Percentiles rank a stretch among this genome's conserved stretches.
Conservation (phyloP, 2,888 invertebrate species). For the Aleiodes leptofemur region DNA sequence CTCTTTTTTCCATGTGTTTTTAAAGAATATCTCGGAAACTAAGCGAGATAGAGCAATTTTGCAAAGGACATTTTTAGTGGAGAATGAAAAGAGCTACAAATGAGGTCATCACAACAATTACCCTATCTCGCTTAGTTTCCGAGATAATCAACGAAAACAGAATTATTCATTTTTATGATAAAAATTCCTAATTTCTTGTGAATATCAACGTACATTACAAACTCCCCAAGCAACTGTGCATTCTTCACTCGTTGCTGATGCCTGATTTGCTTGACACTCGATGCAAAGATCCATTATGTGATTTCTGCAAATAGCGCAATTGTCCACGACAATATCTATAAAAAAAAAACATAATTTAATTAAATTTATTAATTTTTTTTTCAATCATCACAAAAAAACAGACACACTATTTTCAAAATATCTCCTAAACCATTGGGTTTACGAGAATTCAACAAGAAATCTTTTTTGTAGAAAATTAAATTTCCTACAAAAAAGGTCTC, state of each 20-base stretch:
- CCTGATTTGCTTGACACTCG: conserved; percentile 99
- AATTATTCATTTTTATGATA: no score
- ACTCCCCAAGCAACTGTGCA: conserved; percentile 99
- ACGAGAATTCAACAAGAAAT: no score
- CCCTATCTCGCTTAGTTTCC: no score
- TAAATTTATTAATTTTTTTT: background rate
- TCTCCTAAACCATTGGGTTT: no score
- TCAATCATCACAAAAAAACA: background rate
- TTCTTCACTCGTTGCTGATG: conserved; percentile 98
- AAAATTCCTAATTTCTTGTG: background rate
- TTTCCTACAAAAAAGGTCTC: no score
- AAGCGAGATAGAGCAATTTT: background rate
- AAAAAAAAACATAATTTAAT: conserved; percentile 35
- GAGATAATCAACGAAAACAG: no score
- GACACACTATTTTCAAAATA: no score
- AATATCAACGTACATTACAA: conserved; percentile 87
- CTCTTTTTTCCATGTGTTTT: no score
- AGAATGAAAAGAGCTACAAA: no score
- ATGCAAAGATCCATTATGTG: conserved; percentile 99
- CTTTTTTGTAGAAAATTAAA: no score
- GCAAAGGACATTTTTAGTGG: no score
- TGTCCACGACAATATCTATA: conserved; percentile 98
- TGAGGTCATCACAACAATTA: no score
- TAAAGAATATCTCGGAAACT: background rate
- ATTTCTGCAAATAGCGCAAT: conserved; percentile 99